phyloP scores from a whole-genome alignment of 2,888 invertebrate genomes.

The Drosophila quasianomalipes region DNA sequence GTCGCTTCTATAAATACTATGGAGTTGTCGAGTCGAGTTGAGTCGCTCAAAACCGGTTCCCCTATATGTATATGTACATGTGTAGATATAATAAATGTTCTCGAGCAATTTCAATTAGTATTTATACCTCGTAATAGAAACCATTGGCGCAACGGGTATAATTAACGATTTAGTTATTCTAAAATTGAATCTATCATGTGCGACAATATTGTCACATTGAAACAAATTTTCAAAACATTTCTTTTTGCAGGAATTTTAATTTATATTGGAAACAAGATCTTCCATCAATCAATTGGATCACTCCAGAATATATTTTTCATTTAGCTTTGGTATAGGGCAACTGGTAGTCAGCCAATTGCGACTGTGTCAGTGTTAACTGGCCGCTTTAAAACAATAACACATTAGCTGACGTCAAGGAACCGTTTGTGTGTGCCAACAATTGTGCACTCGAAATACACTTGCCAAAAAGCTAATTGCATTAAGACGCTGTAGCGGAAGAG shows the following conservation, averaged over 20 bases:
- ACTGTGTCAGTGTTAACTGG: neutral
- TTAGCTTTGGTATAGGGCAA: slow-evolving; percentile 12
- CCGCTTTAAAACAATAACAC: slow-evolving; percentile 26
- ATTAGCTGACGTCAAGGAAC: slow-evolving; percentile 37
- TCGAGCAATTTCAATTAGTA: slow-evolving; percentile 72
- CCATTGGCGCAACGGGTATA: neutral
- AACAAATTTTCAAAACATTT: neutral
- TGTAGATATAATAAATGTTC: slow-evolving; percentile 56
- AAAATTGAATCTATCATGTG: neutral
- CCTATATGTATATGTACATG: slow-evolving; percentile 19
- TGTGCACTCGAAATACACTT: slow-evolving; percentile 18
- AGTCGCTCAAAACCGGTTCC: slow-evolving; percentile 64
- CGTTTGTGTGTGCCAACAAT: slow-evolving; percentile 21
- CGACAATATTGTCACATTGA: neutral
- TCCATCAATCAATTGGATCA: neutral
- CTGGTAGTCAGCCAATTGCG: neutral
- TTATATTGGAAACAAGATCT: neutral
- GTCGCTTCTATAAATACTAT: slow-evolving; percentile 46
- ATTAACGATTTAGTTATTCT: neutral
- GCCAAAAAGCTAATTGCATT: slow-evolving; percentile 23
- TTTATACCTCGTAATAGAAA: slow-evolving; percentile 41
- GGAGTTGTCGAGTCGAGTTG: slow-evolving; percentile 19
- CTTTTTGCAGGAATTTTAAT: neutral
- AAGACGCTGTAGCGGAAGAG: neutral
- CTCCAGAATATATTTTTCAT: neutral